Evolutionary conservation across 2,113 vertebrate genomes (phyloP).

Genomic region (Coracopsis vasa): DNA sequence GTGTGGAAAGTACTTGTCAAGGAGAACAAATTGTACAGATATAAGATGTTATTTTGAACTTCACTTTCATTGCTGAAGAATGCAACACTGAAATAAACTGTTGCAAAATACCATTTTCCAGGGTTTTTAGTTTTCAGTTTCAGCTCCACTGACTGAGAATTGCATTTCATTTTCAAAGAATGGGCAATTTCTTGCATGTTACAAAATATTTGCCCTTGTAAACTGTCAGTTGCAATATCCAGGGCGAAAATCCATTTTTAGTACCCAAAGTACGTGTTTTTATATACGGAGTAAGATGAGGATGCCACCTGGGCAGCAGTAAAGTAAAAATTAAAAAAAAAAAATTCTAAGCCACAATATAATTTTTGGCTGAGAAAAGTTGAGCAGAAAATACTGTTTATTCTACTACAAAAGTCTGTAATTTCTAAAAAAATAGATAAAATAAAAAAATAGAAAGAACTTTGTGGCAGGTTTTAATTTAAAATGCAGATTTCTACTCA

Average conservation of each 20-base stretch:
- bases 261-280: neutral
- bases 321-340: neutral
- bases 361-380: neutral
- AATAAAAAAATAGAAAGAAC: neutral
- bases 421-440: neutral
- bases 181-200: neutral
- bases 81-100: neutral
- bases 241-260: slow-evolving; percentile 2
- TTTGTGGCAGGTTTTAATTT: neutral
- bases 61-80: neutral
- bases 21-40: neutral
- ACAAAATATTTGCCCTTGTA: neutral
- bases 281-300: neutral
- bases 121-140: neutral
- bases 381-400: neutral
- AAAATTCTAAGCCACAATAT: neutral
- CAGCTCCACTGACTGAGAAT: neutral
- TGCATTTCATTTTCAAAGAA: slow-evolving; percentile 11
- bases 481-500: neutral
- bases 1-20: neutral
- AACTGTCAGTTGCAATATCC: neutral
- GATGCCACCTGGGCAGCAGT: neutral
- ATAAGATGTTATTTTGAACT: neutral
- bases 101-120: neutral
- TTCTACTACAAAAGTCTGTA: neutral